Evolutionary conservation across 2,888 invertebrate genomes (phyloP), one percentile per base, ranked within the genome.

Genomic region (Eupeodes luniger): DNA sequence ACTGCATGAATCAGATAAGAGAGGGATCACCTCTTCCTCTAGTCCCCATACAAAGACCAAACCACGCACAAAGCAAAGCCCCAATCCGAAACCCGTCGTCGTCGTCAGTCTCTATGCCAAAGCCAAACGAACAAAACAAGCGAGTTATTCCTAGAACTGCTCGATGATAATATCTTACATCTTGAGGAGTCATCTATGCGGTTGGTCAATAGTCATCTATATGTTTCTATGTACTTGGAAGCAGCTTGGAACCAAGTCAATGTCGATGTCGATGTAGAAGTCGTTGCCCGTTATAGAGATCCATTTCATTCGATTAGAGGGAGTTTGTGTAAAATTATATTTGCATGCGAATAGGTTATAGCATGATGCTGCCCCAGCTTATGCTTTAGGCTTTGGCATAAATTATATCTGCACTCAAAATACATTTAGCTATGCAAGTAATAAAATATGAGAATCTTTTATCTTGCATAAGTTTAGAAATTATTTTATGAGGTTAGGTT

Each of bases 1-100:
- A 82, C 47, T 59, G 44, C 79, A 76, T 62, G 27, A 66, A 86
- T 86, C 86, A 75, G 86, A 86, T 86, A 86, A 86, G 51, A 82
- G 51, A 82, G 51, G 51, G 62, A 64, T 75, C 82, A 79, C 67
- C 55, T 81, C 66, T 16, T 10, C 4, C n/a, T 16, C 0, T 14
- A 62, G 47, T 27, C 66, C 6, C 66, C 6, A 55, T 9, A 10
- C 40, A 9, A 7, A 78, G 61, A 27, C 49, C 62, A 64, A 76
- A 49, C 61, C 69, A 61, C 53, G 64, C 69, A 74, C 11, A 66
- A 44, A 11, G 34, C 40, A 4, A 40, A 40, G 40, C 5, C 1
- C 1, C 40, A 40, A 40, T 27, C 40, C 40, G 1, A 40, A 9
- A 40, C 5, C 40, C 40, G 40, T 7, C 40, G 27, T 12, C 19